Evolutionary conservation across 2,113 vertebrate species (phyloP).

Genomic region (Genyomyrus donnyi): DNA sequence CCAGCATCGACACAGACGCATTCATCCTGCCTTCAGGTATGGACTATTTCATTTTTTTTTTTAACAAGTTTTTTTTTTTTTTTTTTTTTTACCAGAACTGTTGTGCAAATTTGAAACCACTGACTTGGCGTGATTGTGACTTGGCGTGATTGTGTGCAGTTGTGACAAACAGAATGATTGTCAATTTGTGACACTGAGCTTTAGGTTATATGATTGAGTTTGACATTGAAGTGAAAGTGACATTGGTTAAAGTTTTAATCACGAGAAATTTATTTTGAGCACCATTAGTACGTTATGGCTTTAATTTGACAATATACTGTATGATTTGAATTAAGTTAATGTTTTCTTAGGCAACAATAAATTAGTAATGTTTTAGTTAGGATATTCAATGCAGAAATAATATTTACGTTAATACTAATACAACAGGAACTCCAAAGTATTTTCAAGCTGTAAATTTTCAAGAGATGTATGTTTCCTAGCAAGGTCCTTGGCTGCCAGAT

Average conservation of each 20-base stretch:
- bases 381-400: not conserved
- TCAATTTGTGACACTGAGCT: not conserved
- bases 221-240: not conserved
- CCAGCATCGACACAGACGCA: constrained; percentile 22
- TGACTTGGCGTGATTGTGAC: not conserved
- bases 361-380: not conserved
- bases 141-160: not conserved
- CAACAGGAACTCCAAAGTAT: not conserved
- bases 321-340: not conserved
- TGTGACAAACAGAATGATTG: not conserved
- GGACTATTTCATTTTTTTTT: not conserved
- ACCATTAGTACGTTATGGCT: not conserved
- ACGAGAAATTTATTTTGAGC: not conserved
- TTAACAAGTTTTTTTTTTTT: not conserved
- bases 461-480: constrained; percentile 16
- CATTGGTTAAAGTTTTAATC: not conserved
- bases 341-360: not conserved
- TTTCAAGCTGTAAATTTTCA: not conserved
- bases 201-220: not conserved
- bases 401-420: not conserved
- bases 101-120: not conserved
- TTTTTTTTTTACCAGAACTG: not conserved
- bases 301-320: not conserved
- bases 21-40: constrained; percentile 37
- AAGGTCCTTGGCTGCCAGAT: constrained; percentile 19